Base-by-base conservation (phyloP, 2,888 invertebrate species). In the Nymphalis urticae region DNA sequence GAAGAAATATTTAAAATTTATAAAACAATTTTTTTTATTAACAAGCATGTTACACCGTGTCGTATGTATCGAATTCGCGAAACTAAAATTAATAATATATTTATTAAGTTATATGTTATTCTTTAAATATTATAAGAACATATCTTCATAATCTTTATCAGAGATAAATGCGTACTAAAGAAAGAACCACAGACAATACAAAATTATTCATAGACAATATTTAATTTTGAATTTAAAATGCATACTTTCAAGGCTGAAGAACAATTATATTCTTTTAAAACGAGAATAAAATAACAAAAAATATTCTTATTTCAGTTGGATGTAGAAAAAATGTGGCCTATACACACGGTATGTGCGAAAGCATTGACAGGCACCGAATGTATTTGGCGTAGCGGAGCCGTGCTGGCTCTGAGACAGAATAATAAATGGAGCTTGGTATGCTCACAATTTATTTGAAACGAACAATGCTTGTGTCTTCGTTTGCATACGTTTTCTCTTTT, bases 301-400 rank as follows among this genome's bases (percentile, higher is more conserved):
- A 13, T 17, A 24, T 56, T 56, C 32, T 56, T 56, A 19, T 48
- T 64, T 3, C 71, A 86, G 87, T 62, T 86, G 63, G 79, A 82
- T 48, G 62, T 80, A 0, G 60, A 65, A 0, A 75, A 73, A 0
- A 67, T 83, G 42, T 87, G 87, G 87, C 85, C 87, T 2, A 74
- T 74, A 0, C 77, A 85, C 69, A 75, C 82, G 0, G 75, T 80
- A 1, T 87, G 87, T 60, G 87, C 85, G 0, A 76, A 71, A 17
- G 80, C 84, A 2, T 17, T 70, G 0, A 60, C 69, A 1, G 80
- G 80, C 1, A 79, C 79, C 0, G 67, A 72, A 2, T 86, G 87
- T 60, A 56, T 81, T 16, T 86, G 87, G 87, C 74, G 79, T 2
- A 82, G 80, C 27, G 87, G 87, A 0, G 78, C 83, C 0, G 74